Evolutionary conservation across 2,113 vertebrate species (phyloP).

Genomic region (Centropus unirufus): DNA sequence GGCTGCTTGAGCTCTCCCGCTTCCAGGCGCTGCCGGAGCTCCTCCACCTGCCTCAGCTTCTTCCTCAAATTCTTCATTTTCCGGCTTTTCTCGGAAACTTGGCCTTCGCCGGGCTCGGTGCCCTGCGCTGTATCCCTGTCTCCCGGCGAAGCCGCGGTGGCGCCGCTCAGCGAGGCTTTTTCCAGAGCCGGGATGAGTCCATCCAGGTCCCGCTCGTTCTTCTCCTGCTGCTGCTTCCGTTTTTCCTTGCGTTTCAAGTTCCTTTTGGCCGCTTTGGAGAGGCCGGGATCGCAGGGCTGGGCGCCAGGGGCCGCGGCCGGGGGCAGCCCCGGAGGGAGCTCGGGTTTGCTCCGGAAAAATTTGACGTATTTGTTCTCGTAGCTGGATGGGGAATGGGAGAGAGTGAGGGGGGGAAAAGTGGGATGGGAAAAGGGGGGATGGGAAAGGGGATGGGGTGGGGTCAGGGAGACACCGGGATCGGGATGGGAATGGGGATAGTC

Average conservation of each 20-base stretch:
- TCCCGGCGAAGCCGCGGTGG: conserved; percentile 1
- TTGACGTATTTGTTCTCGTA: conserved; percentile 98
- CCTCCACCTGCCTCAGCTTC: conserved; percentile 92
- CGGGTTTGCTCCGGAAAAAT: conserved; percentile 95
- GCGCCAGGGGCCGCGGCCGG: background rate
- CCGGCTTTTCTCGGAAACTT: conserved; percentile 79
- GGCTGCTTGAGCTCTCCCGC: conserved; percentile 86
- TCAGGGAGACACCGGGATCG: too few relatives aligned
- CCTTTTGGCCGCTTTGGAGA: conserved; percentile 91
- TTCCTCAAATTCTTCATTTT: conserved; percentile 92
- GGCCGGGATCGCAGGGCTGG: conserved; percentile 68
- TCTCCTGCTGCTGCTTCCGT: conserved; percentile 86
- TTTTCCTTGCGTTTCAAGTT: conserved; percentile 96
- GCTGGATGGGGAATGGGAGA: conserved; percentile 68
- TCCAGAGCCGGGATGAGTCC: conserved; percentile 76
- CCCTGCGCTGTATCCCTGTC: too few relatives aligned
- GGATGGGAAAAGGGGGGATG: too few relatives aligned
- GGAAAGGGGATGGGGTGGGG: background rate
- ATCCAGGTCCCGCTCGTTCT: conserved; percentile 74
- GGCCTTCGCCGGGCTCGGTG: conserved; percentile 11
- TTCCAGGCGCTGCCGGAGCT: conserved; percentile 89
- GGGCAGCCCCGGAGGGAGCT: conserved; percentile 89
- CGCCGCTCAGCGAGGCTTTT: conserved; percentile 62
- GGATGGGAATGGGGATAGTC: too few relatives aligned
- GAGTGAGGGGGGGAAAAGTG: background rate